These are phyloP conservation scores for Tetragonisca angustula DNA, from an alignment of 2,888 invertebrate genomes.

Conservation along the genomic window DNA sequence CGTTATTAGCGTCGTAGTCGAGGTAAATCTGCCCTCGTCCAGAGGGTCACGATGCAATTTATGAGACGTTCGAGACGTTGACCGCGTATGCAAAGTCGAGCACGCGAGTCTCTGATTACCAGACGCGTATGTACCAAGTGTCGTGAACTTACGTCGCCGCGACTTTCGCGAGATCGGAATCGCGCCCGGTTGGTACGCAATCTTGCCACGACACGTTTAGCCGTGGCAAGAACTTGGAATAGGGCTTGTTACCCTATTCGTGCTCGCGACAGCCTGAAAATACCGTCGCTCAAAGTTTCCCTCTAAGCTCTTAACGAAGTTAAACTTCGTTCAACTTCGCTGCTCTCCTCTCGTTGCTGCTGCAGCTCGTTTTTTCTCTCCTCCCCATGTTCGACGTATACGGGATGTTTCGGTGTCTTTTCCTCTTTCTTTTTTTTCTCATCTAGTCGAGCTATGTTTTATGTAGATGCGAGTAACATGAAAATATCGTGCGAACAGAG, in stretches of 20 bases:
- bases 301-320: conserved; percentile 40
- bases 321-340: conserved; percentile 34
- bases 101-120: conserved; percentile 33
- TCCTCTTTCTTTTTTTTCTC: too few species aligned
- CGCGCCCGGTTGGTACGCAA: neutral
- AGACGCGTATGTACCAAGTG: conserved; percentile 8
- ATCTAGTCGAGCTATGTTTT: neutral
- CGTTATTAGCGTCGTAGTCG: too few species aligned
- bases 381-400: neutral
- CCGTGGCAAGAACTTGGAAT: conserved; percentile 23
- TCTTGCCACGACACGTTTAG: conserved; percentile 27
- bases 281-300: conserved; percentile 30
- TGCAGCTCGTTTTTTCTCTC: neutral
- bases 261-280: conserved; percentile 40
- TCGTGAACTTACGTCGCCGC: conserved; percentile 22
- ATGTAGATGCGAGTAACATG: neutral
- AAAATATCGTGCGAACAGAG: neutral
- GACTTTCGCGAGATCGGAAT: conserved; percentile 40
- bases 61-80: conserved; percentile 22
- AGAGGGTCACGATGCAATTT: neutral
- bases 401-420: neutral
- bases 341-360: neutral
- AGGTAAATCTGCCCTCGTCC: neutral
- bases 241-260: conserved; percentile 43
- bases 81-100: conserved; percentile 21